phyloP scores from a whole-genome alignment of 2,888 invertebrate genomes.

The Lasioglossum leucozonium region DNA sequence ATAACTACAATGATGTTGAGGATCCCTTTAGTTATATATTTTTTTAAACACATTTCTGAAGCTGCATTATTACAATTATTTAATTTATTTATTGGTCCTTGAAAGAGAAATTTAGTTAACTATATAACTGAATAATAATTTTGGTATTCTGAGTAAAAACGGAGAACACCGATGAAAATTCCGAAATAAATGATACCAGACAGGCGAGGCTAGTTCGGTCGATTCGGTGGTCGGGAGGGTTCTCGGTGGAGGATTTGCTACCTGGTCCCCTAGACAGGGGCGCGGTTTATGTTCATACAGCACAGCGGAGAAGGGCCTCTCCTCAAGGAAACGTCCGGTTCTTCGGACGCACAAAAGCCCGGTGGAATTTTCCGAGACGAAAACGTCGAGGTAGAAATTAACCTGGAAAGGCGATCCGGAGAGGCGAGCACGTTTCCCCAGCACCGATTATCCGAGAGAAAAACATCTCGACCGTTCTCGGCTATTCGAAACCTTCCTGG shows the following conservation, averaged over 20 bases:
- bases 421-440: constrained; percentile 17
- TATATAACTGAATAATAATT: too few relatives aligned
- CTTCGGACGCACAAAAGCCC: constrained; percentile 37
- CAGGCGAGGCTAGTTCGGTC: background rate
- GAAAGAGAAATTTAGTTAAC: too few relatives aligned
- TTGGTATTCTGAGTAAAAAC: too few relatives aligned
- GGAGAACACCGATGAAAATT: background rate
- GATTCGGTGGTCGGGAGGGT: background rate
- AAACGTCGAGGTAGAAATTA: constrained; percentile 37
- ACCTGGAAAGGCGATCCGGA: constrained; percentile 4
- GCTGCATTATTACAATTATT: too few relatives aligned
- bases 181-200: background rate
- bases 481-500: background rate
- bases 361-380: constrained; percentile 54
- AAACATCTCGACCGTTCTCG: background rate
- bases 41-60: too few relatives aligned
- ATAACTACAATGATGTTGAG: too few relatives aligned
- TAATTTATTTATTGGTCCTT: too few relatives aligned
- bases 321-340: constrained; percentile 8
- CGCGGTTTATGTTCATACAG: background rate
- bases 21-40: too few relatives aligned
- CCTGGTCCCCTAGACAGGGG: background rate
- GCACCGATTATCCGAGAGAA: background rate
- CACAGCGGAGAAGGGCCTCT: background rate
- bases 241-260: background rate